Evolutionary conservation across 2,113 vertebrate genomes (phyloP).

Genomic region (Chrysemys picta): DNA sequence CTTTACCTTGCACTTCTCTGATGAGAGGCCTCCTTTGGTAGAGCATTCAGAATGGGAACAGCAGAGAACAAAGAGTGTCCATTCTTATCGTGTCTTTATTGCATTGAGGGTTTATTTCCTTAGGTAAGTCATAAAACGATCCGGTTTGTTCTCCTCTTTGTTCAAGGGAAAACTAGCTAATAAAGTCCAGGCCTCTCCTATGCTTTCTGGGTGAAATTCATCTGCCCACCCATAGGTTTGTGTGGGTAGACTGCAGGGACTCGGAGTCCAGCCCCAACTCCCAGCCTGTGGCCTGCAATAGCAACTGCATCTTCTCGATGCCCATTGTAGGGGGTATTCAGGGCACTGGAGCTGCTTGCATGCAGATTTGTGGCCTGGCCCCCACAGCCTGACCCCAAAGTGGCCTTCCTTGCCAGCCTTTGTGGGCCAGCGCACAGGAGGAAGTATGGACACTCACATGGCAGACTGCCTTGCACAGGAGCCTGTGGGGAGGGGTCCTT

Average conservation of each 20-base stretch:
- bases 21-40: not conserved
- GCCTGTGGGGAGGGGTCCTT: not conserved
- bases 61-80: accelerated
- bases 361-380: not conserved
- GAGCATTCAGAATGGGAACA: accelerated
- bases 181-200: not conserved
- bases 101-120: not conserved
- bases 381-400: not conserved
- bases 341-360: accelerated
- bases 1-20: not conserved
- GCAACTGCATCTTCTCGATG: not conserved
- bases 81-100: not conserved
- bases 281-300: not conserved
- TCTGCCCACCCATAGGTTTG: not conserved
- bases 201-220: not conserved
- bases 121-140: not conserved
- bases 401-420: not conserved
- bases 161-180: not conserved
- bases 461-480: not conserved
- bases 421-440: not conserved
- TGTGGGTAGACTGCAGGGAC: not conserved
- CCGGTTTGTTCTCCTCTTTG: not conserved
- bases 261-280: not conserved
- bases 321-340: not conserved
- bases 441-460: not conserved